Conservation (phyloP, 2,797 vertebrate genomes). For the Oceanodroma leucorhoa region DNA sequence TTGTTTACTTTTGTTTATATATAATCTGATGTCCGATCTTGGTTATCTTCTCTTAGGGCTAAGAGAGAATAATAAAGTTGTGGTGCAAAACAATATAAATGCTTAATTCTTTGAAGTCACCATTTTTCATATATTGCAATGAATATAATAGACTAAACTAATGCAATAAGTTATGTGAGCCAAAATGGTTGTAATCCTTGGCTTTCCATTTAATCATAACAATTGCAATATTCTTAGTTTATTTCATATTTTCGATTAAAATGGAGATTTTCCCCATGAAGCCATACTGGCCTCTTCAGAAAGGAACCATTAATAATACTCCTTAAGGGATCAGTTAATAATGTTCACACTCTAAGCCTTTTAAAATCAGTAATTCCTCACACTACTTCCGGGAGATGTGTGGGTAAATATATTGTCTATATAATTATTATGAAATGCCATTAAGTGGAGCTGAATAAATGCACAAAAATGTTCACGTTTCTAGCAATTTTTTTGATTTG, state of each 20-base stretch:
- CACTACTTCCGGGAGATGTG: background rate
- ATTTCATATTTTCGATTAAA: background rate
- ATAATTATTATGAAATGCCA: background rate
- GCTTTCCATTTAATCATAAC: background rate
- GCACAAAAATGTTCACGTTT: background rate
- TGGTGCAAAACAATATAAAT: background rate
- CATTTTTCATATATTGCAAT: background rate
- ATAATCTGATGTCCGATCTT: slow-evolving; percentile 16
- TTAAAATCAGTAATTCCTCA: background rate
- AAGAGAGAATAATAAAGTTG: slow-evolving; percentile 1
- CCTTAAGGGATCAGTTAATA: background rate
- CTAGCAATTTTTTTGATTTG: background rate
- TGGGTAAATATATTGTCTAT: background rate
- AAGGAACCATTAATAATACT: background rate
- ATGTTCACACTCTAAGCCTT: background rate
- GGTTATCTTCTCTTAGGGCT: slow-evolving; percentile 1
- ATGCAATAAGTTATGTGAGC: background rate
- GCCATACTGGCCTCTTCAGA: background rate
- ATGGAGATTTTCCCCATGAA: background rate
- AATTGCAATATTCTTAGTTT: background rate
- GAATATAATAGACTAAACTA: background rate
- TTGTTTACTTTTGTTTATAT: slow-evolving; percentile 22
- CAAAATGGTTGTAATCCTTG: background rate
- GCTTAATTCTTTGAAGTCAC: slow-evolving; percentile 1
- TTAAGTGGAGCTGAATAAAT: background rate